A percentile compares a stretch with the other conserved stretches of the same genome.
phyloP scores from a whole-genome alignment of 2,113 vertebrate genomes.

The Scatophagus argus region DNA sequence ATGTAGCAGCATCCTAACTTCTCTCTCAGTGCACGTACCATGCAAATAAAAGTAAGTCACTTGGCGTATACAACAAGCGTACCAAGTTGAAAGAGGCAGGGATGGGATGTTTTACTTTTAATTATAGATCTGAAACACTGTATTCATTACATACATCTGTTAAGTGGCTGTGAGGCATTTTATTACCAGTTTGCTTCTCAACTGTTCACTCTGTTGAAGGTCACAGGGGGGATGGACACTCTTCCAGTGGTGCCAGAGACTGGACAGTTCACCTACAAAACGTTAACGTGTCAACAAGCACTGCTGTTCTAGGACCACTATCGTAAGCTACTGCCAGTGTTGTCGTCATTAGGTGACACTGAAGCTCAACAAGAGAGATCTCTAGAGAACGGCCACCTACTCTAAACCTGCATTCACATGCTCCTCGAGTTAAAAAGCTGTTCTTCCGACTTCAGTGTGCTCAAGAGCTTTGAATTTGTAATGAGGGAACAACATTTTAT shows the following conservation, averaged over 20 bases:
- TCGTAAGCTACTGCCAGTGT: neutral
- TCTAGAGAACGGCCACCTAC: neutral
- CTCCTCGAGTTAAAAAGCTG: no score
- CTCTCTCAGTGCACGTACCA: conserved; percentile 38
- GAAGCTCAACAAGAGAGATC: neutral
- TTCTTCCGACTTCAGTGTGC: no score
- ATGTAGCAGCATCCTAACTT: conserved; percentile 40
- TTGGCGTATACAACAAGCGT: neutral
- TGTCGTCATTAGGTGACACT: neutral
- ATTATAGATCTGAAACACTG: neutral
- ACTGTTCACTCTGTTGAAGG: neutral
- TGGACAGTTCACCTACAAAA: neutral
- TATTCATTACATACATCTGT: no score
- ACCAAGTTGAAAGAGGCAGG: neutral
- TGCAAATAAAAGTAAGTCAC: conserved; percentile 30
- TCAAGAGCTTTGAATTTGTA: no score
- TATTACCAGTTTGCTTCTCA: neutral
- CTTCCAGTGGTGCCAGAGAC: neutral
- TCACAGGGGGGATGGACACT: neutral
- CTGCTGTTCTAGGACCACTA: neutral
- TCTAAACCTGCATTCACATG: no score
- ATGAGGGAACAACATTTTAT: no score
- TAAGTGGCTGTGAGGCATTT: neutral
- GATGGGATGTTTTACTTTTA: conserved; percentile 5
- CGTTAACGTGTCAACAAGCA: neutral